A percentile compares a stretch with the other conserved stretches of the same genome.
Conservation (phyloP, 2,113 vertebrate genomes). For the Osmerus eperlanus region DNA sequence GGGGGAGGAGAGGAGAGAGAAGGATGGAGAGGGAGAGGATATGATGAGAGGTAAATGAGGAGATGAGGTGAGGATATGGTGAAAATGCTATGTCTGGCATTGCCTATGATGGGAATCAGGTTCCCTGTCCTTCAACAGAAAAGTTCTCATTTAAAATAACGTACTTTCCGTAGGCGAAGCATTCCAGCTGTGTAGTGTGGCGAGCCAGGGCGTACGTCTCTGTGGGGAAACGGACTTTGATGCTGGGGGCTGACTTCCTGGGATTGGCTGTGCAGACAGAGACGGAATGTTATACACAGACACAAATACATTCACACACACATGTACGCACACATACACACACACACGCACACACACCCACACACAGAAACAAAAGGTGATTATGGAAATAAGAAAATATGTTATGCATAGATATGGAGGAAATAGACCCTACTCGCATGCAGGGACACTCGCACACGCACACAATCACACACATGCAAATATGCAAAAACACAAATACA, state of each 20-base stretch:
- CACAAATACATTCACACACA: not conserved
- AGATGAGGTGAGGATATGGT: not conserved
- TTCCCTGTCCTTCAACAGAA: not conserved
- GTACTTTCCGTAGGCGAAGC: constrained; percentile 96
- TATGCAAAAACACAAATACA: too few relatives aligned
- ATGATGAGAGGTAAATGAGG: not conserved
- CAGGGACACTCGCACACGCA: not conserved
- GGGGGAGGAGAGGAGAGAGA: constrained; percentile 3
- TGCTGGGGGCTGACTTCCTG: constrained; percentile 82
- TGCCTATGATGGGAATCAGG: not conserved
- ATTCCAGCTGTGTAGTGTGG: constrained; percentile 84
- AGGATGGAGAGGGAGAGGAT: too few relatives aligned
- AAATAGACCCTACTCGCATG: too few relatives aligned
- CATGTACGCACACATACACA: not conserved
- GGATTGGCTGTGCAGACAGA: constrained; percentile 61
- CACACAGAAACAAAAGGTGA: too few relatives aligned
- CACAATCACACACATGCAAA: not conserved
- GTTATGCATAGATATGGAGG: too few relatives aligned
- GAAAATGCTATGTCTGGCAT: not conserved
- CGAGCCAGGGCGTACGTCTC: constrained; percentile 91
- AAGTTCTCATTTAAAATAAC: constrained; percentile 29
- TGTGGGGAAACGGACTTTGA: constrained; percentile 87
- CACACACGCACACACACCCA: not conserved
- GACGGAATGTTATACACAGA: not conserved
- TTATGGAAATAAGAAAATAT: too few relatives aligned